Percentiles rank a stretch among this genome's conserved stretches.
Evolutionary conservation across 1,140 invertebrate genomes (phyloP).

Genomic region (Zaprionus gabonicus): DNA sequence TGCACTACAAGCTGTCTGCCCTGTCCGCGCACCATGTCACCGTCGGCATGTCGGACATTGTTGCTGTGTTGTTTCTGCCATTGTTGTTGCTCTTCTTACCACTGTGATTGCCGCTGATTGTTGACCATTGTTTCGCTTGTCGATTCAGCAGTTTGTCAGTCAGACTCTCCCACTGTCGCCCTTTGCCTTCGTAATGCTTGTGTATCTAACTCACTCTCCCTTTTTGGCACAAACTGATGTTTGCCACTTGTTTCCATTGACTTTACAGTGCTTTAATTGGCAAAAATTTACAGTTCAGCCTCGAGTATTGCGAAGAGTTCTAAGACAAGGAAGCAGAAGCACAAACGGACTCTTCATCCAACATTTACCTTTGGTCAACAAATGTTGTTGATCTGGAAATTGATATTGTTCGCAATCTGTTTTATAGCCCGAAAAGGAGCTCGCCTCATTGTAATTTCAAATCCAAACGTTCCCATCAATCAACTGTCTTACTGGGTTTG

Average conservation of each 20-base stretch:
- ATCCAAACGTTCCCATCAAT: constrained; percentile 26
- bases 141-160: constrained; percentile 37
- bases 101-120: constrained; percentile 50
- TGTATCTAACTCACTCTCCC: constrained; percentile 63
- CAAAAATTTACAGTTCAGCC: constrained; percentile 31
- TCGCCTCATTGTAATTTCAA: background rate
- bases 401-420: background rate
- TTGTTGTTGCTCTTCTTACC: constrained; percentile 45
- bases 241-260: constrained; percentile 55
- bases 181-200: constrained; percentile 41
- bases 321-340: too few species aligned
- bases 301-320: background rate
- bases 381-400: background rate
- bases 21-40: constrained; percentile 27
- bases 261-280: constrained; percentile 63
- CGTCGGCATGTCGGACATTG: constrained; percentile 13
- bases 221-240: constrained; percentile 45
- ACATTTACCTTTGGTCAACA: background rate
- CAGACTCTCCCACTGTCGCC: background rate
- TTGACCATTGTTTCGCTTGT: constrained; percentile 55
- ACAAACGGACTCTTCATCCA: background rate
- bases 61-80: constrained; percentile 18
- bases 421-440: background rate
- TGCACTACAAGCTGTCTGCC: constrained; percentile 51
- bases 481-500: constrained; percentile 4